Conservation (phyloP, 2,113 vertebrate genomes). For the Grammomys dolichurus region DNA sequence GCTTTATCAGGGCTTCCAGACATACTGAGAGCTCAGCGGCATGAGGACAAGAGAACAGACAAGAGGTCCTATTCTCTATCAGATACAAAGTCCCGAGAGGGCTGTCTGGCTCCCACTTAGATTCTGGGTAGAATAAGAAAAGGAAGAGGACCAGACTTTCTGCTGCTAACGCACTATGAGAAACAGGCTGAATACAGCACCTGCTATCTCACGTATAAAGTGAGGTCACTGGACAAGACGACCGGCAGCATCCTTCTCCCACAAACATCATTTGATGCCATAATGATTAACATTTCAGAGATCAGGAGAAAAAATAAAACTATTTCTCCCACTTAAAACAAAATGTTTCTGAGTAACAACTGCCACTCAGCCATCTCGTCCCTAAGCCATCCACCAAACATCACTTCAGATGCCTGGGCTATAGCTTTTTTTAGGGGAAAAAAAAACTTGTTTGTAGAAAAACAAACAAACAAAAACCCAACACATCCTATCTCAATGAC, state of each 20-base stretch:
- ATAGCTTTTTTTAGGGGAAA: neutral
- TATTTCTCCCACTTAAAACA: neutral
- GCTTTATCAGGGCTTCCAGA: neutral
- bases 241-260: neutral
- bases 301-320: neutral
- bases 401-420: neutral
- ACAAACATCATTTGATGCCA: neutral
- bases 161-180: neutral
- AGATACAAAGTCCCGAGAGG: neutral
- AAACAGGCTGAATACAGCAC: neutral
- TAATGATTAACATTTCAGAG: neutral
- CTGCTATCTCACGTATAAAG: slow-evolving; percentile 3
- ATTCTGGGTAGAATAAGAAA: neutral
- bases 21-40: neutral
- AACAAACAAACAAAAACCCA: neutral
- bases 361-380: neutral
- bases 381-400: neutral
- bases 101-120: neutral
- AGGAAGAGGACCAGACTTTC: neutral
- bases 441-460: neutral
- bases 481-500: neutral
- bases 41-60: neutral
- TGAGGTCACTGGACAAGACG: neutral
- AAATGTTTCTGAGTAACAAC: slow-evolving; percentile 21
- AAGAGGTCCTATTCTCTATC: neutral